Evolutionary conservation across 1,140 invertebrate species (phyloP), one percentile per base, ranked within the genome.

Genomic region (Cydia strobilella): DNA sequence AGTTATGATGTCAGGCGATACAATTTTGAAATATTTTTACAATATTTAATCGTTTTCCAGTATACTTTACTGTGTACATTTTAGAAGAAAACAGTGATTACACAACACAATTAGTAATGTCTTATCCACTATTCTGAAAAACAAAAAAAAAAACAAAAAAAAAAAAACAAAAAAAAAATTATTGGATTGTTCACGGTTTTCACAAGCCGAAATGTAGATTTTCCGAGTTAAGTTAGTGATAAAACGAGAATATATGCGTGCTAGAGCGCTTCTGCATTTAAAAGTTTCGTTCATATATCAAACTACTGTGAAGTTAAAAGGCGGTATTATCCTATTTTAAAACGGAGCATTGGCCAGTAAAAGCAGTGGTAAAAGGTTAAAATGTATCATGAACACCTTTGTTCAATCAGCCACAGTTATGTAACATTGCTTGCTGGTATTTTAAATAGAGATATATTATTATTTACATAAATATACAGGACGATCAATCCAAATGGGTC

Each of bases 241-340:
- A 69, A 69, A 39, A 69, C 31, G 31, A 27, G 65, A 69, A 35
- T 69, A 42, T 69, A 69, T 69, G 27, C 27, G 35, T 31, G 27
- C 65, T n/a, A 69, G n/a, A 69, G n/a, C 65, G 65, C 27, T 10
- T 42, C 65, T 69, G 65, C 27, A 39, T 42, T 69, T 69, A 69
- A 69, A 42, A 69, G 65, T 69, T 69, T 69, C 65, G 35, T 69
- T 39, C 65, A 42, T 69, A 69, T 39, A 69, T 69, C 31, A 69
- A 42, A 35, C 35, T 69, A 69, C 65, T 39, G 65, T 69, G 35
- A 69, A 69, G 65, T 42, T 69, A 39, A 69, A 69, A 69, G 18
- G 27, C 35, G 31, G 15, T 35, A 27, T 35, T 15, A 69, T 69
- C 27, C 42, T 69, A 69, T 69, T 69, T 69, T 69, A 9, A 69